Evolutionary conservation across 2,113 vertebrate genomes (phyloP), one percentile per base, ranked within the genome.

Genomic region (Chamaetylas fuelleborni): DNA sequence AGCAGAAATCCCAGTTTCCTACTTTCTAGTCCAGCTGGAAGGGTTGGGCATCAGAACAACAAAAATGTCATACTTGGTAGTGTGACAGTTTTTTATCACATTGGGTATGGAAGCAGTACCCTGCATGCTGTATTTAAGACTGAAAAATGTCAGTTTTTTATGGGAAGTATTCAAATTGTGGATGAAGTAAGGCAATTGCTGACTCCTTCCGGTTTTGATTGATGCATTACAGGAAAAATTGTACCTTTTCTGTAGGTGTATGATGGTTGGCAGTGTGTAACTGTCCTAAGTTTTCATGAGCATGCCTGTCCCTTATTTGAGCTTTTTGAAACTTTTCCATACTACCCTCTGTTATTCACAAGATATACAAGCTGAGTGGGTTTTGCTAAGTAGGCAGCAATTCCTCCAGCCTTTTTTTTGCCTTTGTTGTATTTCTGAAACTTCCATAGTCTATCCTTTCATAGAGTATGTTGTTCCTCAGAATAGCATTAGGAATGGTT

Each of bases 121-220:
- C 28, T 69, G 6, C 25, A 15, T 60, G n/a, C 53, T 82, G 70
- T 84, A 26, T 72, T 88, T 48, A n/a, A 69, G 82, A 67, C 86
- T 79, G 70, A 87, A 36, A 76, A 88, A n/a, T 79, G 66, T 80
- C 82, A 86, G n/a, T n/a, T 88, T 82, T 85, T 96, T 76, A 81
- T 86, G 80, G 40, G 71, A 80, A 88, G 28, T 31, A 40, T 82
- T 95, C 0, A 3, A 25, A 69, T 38, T 36, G 45, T 53, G 56
- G 64, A 25, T 56, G 48, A 80, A 76, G 14, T 40, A 40, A 76
- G 28, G 53, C 29, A 51, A 13, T 36, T 5, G 2, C 43, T 18
- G 74, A 76, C 43, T 90, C 69, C 31, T 78, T 86, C 60, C 2
- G 1, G 19, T 82, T 88, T 71, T 69, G 48, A 47, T 40, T 60